These are phyloP conservation scores for Misgurnus anguillicaudatus DNA, from an alignment of 2,113 vertebrate genomes.

Conservation along the genomic window DNA sequence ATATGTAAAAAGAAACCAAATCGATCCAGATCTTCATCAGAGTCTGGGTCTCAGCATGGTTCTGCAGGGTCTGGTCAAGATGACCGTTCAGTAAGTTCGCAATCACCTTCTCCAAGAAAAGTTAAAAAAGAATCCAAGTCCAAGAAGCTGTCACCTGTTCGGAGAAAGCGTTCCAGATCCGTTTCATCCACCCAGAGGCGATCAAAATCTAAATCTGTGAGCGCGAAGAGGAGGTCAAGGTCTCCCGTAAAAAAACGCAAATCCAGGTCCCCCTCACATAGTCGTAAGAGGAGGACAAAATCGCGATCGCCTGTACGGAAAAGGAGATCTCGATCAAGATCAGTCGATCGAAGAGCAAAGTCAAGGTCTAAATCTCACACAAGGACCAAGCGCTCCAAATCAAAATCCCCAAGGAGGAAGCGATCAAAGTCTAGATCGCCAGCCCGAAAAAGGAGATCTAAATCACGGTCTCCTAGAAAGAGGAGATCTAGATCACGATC, in stretches of 20 bases:
- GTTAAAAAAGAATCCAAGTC: slow-evolving; percentile 38
- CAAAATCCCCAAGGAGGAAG: slow-evolving; percentile 59
- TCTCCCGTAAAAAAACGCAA: slow-evolving; percentile 70
- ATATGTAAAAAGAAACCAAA: slow-evolving; percentile 24
- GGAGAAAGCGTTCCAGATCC: slow-evolving; percentile 67
- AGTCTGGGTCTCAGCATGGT: slow-evolving; percentile 55
- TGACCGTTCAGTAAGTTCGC: slow-evolving; percentile 52
- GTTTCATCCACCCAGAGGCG: slow-evolving; percentile 61
- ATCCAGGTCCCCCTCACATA: slow-evolving; percentile 70
- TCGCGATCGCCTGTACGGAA: slow-evolving; percentile 71
- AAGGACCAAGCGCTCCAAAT: slow-evolving; percentile 70
- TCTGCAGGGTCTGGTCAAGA: slow-evolving; percentile 56
- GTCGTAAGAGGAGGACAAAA: slow-evolving; percentile 69
- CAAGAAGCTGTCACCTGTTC: slow-evolving; percentile 58
- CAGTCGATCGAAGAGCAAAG: slow-evolving; percentile 61
- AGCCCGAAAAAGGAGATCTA: slow-evolving; percentile 67
- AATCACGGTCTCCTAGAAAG: slow-evolving; percentile 71
- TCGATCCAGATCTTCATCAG: slow-evolving; percentile 61
- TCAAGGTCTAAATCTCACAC: slow-evolving; percentile 72
- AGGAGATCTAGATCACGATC: slow-evolving; percentile 74
- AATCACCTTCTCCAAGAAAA: slow-evolving; percentile 41
- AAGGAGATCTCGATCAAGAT: slow-evolving; percentile 67
- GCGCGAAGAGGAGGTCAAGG: slow-evolving; percentile 66
- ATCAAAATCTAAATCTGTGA: slow-evolving; percentile 65
- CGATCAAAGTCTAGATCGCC: slow-evolving; percentile 68